Evolutionary conservation across 2,113 vertebrate genomes (phyloP), one percentile per base, ranked within the genome.

Genomic region (Phaethornis superciliosus): DNA sequence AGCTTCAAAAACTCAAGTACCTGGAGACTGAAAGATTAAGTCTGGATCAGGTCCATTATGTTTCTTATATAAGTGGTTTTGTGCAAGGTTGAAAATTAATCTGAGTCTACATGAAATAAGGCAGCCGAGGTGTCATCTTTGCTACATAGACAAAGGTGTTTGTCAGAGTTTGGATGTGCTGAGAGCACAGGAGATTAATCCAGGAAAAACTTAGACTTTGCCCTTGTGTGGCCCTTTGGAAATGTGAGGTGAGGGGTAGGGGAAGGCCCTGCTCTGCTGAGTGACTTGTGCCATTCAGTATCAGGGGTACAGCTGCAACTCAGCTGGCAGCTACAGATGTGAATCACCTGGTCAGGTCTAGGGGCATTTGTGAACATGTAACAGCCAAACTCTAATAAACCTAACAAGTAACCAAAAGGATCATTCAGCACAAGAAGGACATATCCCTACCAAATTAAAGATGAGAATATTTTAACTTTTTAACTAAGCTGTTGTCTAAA

Each of bases 241-340:
- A 6, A 13, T 10, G 15, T 19, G 33, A 33, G 32, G 22, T 1
- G 3, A 69, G 35, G 35, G 7, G 11, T 1, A 23, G 28, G 21
- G 47, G 21, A 74, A 27, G 58, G 12, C 15, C 12, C 13, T 42
- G 6, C 6, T 51, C 20, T 79, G 67, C 8, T 3, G 1, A 12
- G 37, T 23, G 9, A 56, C 17, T 6, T 37, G 20, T 1, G 9
- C 21, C 5, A 2, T 20, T 51, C 18, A 7, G 0, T 20, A 27
- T 3, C 30, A 17, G 30, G 0, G 3, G 23, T 12, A 9, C 0
- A 0, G 37, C 18, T 24, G 27, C 44, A 44, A 1, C 35, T 3
- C 65, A 68, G 22, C 24, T 8, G 6, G 18, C 44, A 77, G 37
- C 6, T 17, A 47, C 47, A 20, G 49, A 27, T 28, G 23, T 42